Base-by-base conservation (phyloP, 2,113 vertebrate genomes). In the Hypomesus transpacificus region DNA sequence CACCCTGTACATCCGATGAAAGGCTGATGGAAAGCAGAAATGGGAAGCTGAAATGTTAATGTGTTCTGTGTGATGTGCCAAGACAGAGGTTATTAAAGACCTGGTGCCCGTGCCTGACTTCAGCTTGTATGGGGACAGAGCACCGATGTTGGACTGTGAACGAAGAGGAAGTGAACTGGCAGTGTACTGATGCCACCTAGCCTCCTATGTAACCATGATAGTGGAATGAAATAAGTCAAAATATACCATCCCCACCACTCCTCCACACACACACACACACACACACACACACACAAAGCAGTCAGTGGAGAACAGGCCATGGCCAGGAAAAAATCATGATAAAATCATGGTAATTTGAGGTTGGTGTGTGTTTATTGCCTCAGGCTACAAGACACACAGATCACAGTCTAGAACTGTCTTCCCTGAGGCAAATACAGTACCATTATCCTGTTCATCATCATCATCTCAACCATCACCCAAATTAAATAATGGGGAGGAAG, bases 261-360 rank as follows among this genome's bases (percentile, higher is more conserved):
- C 74, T 66, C 20, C 28, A 22, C 39, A 56, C 57, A 70, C 56
- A 62, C 70, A 70, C 62, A 68, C 64, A 70, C 62, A 22, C 18
- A 21, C 63, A 18, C 54, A 68, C 14, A 66, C 39, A 61, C 31
- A 60, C 22, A 62, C 50, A 20, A 66, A 21, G 34, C 14, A 51
- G 64, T 13, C 7, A 22, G 64, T 20, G 50, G 34, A 26, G 3
- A 22, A 31, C 1, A 51, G 34, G 63, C 9, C 39, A 22, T 51
- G 63, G 17, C n/a, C 34, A 21, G 14, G 24, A 26, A 26, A n/a
- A 3, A 20, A 50, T 14, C 16, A 50, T 13, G n/a, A 51, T 22
- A 16, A 5, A 7, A 14, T 31, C 28, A 16, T 28, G 26, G 17
- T 28, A 2, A 62, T 22, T 58, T 11, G 21, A 60, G 20, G 13